Evolutionary conservation across 2,113 vertebrate genomes (phyloP).

Genomic region (Pipa parva): DNA sequence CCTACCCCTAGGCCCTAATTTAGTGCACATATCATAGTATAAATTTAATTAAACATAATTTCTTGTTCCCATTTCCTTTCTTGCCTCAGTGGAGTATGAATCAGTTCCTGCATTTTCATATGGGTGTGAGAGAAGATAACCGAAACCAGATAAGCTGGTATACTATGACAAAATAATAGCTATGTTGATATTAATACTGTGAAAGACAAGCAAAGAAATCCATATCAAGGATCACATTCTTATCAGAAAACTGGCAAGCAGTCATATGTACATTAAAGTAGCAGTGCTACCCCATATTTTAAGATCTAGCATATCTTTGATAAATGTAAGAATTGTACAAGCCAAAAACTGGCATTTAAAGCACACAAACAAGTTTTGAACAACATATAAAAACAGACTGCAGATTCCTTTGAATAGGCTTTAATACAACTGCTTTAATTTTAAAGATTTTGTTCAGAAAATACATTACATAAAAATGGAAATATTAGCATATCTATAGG

Average conservation of each 20-base stretch:
- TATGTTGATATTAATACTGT: slow-evolving; percentile 15
- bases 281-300: neutral
- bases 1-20: no score
- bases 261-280: slow-evolving; percentile 16
- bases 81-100: neutral
- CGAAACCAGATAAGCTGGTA: slow-evolving; percentile 13
- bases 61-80: neutral
- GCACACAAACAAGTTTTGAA: no score
- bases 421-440: no score
- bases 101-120: slow-evolving; percentile 6
- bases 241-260: slow-evolving; percentile 20
- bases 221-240: slow-evolving; percentile 20
- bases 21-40: no score
- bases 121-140: slow-evolving; percentile 32
- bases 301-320: neutral
- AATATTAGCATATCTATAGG: no score
- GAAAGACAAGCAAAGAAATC: slow-evolving; percentile 7
- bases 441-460: no score
- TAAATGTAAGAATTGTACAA: neutral
- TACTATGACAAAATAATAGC: slow-evolving; percentile 12
- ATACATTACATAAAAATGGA: no score
- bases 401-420: no score
- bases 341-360: no score
- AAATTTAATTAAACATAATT: no score
- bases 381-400: no score